phyloP scores from a whole-genome alignment of 2,888 invertebrate species.

The Andrena minutula region DNA sequence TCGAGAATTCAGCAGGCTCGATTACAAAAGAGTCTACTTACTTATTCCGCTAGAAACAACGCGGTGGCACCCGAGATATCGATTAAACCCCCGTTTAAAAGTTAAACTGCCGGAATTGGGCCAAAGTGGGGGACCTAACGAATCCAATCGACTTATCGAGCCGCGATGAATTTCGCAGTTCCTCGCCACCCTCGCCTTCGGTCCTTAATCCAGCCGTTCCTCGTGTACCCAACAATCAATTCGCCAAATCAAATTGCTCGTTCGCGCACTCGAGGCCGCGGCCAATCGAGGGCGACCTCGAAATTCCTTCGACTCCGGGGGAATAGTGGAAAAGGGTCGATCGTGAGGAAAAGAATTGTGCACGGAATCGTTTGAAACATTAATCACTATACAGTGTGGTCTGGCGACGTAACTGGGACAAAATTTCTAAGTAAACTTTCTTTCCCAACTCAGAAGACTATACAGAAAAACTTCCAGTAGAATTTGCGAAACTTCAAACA shows the following conservation, averaged over 20 bases:
- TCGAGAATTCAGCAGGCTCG: background rate
- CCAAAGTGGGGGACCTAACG: constrained; percentile 55
- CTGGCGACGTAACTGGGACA: too few relatives aligned
- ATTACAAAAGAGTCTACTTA: background rate
- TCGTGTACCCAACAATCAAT: constrained; percentile 52
- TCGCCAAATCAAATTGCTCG: constrained; percentile 30
- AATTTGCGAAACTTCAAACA: too few relatives aligned
- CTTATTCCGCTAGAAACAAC: constrained; percentile 1
- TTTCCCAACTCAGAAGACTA: too few relatives aligned
- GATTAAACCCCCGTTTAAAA: constrained; percentile 55
- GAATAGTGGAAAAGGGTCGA: background rate
- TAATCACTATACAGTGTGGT: too few relatives aligned
- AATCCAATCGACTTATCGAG: constrained; percentile 59
- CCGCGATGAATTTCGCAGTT: constrained; percentile 54
- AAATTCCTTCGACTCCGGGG: background rate
- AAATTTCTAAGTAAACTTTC: too few relatives aligned
- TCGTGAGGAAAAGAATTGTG: background rate
- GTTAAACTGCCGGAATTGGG: constrained; percentile 56
- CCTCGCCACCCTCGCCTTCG: constrained; percentile 36
- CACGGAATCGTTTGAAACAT: background rate
- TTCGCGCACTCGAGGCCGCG: constrained; percentile 11
- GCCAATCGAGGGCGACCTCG: constrained; percentile 6
- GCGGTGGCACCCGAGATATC: constrained; percentile 34
- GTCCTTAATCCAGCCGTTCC: constrained; percentile 37
- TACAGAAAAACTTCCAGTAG: too few relatives aligned